Evolutionary conservation across 2,888 invertebrate genomes (phyloP), one percentile per base, ranked within the genome.

Genomic region (Pycnomerus fuliginosus): DNA sequence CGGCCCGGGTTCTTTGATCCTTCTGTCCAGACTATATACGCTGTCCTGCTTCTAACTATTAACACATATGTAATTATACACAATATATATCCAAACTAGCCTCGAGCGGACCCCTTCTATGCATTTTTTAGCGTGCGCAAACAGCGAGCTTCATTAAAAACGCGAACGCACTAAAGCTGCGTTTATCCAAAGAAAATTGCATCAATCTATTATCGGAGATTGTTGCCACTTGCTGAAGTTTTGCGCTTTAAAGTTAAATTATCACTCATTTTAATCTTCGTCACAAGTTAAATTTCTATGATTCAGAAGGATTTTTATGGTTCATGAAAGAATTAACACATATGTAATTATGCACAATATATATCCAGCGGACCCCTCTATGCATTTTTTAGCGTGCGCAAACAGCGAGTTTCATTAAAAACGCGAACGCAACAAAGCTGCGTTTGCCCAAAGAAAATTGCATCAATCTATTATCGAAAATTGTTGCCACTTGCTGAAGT

Each of bases 1-100:
- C 20, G 5, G 60, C 56, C 47, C 56, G 60, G 57, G 64, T 64
- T 64, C 64, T 64, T 64, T 64, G 64, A 65, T 64, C 65, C 61
- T 46, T 56, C 55, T 37, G 47, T 49, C 53, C 52, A 52, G 56
- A 53, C 56, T 53, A 16, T 4, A 8, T 3, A 10, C 3, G 15
- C 15, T 8, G 15, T 4, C 4, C 27, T 10, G 11, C n/a, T 10
- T 8, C 20, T 5, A 10, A 27, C 11, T 10, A 66, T 65, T 65
- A 66, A 64, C 66, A 65, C 64, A 56, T 62, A 61, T 64, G 62
- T 64, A 65, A 66, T 66, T 66, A 66, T 62, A 58, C 57, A 60
- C 59, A 61, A 62, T 58, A 62, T 61, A 44, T 38, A 44, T 37
- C 44, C 20, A 37, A 4, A 35, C 17, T 16, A 16, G 34, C 25